Base-by-base conservation (phyloP, 2,888 invertebrate genomes). In the Agonopterix arenella region DNA sequence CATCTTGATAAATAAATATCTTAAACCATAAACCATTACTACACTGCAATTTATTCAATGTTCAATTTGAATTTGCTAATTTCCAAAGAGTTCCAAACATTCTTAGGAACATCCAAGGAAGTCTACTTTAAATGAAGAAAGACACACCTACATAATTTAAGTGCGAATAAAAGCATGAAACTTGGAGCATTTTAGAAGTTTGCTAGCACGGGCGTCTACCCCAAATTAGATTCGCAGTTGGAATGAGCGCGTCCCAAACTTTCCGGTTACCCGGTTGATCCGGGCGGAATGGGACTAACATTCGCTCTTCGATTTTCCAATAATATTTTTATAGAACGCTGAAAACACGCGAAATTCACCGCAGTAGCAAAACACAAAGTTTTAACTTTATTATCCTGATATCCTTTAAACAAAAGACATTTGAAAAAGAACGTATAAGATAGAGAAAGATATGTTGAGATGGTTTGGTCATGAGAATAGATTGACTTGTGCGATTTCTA, bases 151-250 rank as follows among this genome's bases (percentile, higher is more conserved):
- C 37, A 51, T 51, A 48, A 48, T 48, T 51, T 45, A 51, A 48
- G 36, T 47, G 40, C 37, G 41, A 42, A 51, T 51, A 51, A 51
- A 43, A 42, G 44, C 45, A 45, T n/a, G 36, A 41, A 42, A 49
- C 40, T 49, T 49, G 45, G 38, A 44, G 38, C 11, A 36, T 44
- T 49, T 45, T 42, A n/a, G 43, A 45, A 45, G 49, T 49, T 49
- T 42, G 11, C n/a, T 36, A 45, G 11, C 10, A 8, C 11, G 7
- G 18, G 18, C 36, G 38, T 44, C 44, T 48, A 18, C 16, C 28
- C 50, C 43, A 47, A 50, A 50, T 50, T 50, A 47, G 50, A 50
- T 50, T 49, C 43, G 16, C 37, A 44, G 43, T 46, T 13, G 4
- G 47, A 36, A 47, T 50, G 44, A 36, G 11, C 47, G 50, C n/a